A percentile compares a stretch with the other conserved stretches of the same genome.
Evolutionary conservation across 35 echinoderm and acorn worm species (phyloP).

Genomic region (Heliocidaris tuberculata): DNA sequence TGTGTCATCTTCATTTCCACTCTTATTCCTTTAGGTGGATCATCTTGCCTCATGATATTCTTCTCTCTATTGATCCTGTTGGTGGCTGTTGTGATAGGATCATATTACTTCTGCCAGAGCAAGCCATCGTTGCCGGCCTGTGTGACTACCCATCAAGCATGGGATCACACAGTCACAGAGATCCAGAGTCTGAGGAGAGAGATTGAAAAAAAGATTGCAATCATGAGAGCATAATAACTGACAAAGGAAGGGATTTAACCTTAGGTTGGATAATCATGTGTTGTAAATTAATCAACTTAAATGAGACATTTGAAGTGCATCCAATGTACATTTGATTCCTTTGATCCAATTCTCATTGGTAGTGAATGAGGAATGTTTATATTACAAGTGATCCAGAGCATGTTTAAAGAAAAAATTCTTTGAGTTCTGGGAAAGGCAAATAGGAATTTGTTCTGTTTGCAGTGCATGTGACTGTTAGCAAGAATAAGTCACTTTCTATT

Average conservation of each 20-base stretch:
- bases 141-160: neutral
- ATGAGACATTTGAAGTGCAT: too few relatives aligned
- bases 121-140: slow-evolving; percentile 39
- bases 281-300: neutral
- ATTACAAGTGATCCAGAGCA: too few relatives aligned
- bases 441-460: too few relatives aligned
- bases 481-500: too few relatives aligned
- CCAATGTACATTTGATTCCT: too few relatives aligned
- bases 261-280: neutral
- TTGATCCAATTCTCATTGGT: too few relatives aligned
- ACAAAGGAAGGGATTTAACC: neutral
- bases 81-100: slow-evolving; percentile 57
- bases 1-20: neutral
- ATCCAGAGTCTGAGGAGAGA: neutral
- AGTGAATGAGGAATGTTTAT: too few relatives aligned
- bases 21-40: slow-evolving; percentile 12
- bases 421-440: too few relatives aligned
- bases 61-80: slow-evolving; percentile 50
- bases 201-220: neutral
- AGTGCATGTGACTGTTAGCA: too few relatives aligned
- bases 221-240: neutral
- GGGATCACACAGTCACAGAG: neutral
- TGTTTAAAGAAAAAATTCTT: too few relatives aligned
- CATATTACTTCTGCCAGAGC: slow-evolving; percentile 69
- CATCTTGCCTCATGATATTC: slow-evolving; percentile 62